A percentile compares a stretch with the other conserved stretches of the same genome.
Conservation (phyloP, 2,797 vertebrate genomes). For the Sebastes nivosus region DNA sequence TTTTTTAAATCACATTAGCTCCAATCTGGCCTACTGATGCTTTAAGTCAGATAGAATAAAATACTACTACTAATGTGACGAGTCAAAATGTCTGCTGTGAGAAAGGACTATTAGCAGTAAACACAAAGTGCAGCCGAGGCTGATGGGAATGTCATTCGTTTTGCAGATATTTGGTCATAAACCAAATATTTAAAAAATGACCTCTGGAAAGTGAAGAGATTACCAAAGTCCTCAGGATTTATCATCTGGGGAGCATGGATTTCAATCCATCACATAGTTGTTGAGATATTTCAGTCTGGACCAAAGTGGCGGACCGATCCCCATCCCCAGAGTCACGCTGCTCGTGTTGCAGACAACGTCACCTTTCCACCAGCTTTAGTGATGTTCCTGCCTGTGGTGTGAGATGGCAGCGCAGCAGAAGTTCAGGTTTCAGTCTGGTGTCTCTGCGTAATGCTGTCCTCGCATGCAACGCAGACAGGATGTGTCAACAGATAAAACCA, state of each 20-base stretch:
- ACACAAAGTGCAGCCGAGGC: too few relatives aligned
- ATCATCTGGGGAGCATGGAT: neutral
- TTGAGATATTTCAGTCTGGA: neutral
- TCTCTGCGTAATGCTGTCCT: slow-evolving; percentile 38
- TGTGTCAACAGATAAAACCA: slow-evolving; percentile 64
- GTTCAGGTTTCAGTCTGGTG: slow-evolving; percentile 50
- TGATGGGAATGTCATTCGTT: too few relatives aligned
- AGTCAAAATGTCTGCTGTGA: too few relatives aligned
- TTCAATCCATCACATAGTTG: neutral
- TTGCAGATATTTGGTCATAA: too few relatives aligned
- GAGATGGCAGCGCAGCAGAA: neutral
- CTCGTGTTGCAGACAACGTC: neutral
- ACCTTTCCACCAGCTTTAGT: neutral
- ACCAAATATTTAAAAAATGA: neutral
- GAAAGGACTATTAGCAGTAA: too few relatives aligned
- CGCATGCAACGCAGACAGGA: slow-evolving; percentile 61
- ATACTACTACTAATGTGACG: too few relatives aligned
- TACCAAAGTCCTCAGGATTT: neutral
- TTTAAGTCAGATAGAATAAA: too few relatives aligned
- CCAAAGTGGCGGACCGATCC: too few relatives aligned
- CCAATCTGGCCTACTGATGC: too few relatives aligned
- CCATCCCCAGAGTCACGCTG: too few relatives aligned
- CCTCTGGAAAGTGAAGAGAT: neutral
- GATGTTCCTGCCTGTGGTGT: neutral
- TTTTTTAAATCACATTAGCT: too few relatives aligned